phyloP scores from a whole-genome alignment of 2,113 vertebrate genomes.

The Notarius quadriscutis region DNA sequence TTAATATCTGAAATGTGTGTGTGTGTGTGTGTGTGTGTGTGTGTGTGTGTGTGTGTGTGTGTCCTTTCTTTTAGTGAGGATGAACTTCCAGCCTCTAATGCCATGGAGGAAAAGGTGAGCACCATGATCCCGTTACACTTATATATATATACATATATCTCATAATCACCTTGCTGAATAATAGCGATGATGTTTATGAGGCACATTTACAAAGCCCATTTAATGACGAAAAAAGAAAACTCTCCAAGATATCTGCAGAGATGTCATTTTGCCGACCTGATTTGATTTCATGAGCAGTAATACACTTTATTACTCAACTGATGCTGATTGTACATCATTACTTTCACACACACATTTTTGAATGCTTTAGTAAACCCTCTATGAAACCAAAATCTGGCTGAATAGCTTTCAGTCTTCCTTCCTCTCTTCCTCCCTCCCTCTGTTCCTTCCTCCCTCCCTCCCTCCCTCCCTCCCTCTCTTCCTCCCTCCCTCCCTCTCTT shows the following conservation, averaged over 20 bases:
- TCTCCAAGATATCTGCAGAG: not conserved
- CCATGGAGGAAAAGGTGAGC: constrained; percentile 74
- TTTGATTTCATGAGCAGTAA: not conserved
- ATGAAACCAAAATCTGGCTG: not conserved
- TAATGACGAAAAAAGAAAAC: not conserved
- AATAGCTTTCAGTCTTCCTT: not conserved
- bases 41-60: constrained; percentile 7
- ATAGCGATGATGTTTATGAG: not conserved
- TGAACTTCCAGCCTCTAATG: constrained; percentile 73
- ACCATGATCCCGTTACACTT: not conserved
- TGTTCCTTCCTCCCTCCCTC: too few relatives aligned
- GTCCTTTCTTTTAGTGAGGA: constrained; percentile 60
- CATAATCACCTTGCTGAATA: not conserved
- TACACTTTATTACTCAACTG: not conserved
- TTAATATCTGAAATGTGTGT: not conserved
- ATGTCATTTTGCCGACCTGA: not conserved
- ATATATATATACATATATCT: not conserved
- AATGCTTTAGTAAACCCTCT: not conserved
- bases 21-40: constrained; percentile 18
- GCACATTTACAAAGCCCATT: not conserved
- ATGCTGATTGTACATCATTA: not conserved
- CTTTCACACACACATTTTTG: not conserved
- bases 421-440: too few relatives aligned
- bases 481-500: too few relatives aligned
- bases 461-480: too few relatives aligned